phyloP scores from a whole-genome alignment of 2,113 vertebrate species.

The Petromus typicus region DNA sequence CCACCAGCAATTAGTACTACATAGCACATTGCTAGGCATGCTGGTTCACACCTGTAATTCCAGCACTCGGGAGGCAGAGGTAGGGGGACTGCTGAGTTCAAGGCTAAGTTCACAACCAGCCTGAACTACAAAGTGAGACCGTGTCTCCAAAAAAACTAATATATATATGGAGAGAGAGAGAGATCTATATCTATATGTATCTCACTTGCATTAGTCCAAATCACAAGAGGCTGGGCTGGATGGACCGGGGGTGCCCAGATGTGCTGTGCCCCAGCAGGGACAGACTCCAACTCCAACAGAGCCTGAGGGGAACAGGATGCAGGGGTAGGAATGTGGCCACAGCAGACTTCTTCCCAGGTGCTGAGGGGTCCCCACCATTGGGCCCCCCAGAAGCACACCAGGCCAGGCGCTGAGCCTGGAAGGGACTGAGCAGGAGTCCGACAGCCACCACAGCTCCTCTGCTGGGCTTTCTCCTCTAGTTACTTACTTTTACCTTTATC shows the following conservation, averaged over 20 bases:
- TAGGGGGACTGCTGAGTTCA: no score
- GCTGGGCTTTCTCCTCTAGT: accelerated
- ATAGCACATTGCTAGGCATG: no score
- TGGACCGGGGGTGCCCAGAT: neutral
- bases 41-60: no score
- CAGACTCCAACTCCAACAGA: no score
- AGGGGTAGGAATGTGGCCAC: accelerated
- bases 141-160: no score
- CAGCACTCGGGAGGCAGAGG: no score
- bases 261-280: neutral
- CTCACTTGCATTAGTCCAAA: neutral
- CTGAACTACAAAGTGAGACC: no score
- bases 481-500: neutral
- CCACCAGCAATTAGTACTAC: no score
- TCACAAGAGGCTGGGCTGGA: neutral
- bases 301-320: accelerated
- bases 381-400: no score
- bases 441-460: accelerated
- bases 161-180: no score
- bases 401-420: accelerated
- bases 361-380: accelerated
- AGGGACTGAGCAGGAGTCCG: accelerated
- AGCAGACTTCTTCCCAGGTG: neutral
- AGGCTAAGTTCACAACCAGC: no score
- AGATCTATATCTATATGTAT: no score